Base-by-base conservation (phyloP, 2,113 vertebrate genomes). In the Trichomycterus rosablanca region DNA sequence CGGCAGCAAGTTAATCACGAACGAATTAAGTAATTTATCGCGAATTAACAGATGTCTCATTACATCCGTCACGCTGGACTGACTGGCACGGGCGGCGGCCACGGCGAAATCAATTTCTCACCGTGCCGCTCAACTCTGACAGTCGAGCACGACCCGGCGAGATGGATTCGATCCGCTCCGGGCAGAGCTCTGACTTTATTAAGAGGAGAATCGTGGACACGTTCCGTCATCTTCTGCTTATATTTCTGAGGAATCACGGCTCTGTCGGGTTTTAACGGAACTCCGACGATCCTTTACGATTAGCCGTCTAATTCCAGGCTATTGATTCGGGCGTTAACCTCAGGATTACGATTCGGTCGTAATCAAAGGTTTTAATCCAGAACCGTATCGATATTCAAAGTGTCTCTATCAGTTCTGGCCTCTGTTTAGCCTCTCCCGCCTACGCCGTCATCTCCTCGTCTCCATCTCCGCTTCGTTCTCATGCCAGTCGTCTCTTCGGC, bases 21-120 rank as follows among this genome's bases (percentile, higher is more conserved):
- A 46, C 48, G 63, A 67, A 74, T 59, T 23, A 40, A 15, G 43
- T 42, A 22, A 49, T 64, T 74, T 63, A 67, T 61, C 57, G 20
- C 14, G 24, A 39, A 48, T 69, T 62, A 73, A 53, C 54, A 46
- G 46, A 53, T 66, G 62, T 69, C 66, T 59, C 56, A 44, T 65
- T 73, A 55, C 20, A 49, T 73, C 68, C 46, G 44, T 46, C 37
- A 54, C 46, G 15, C 61, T 19, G 32, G 34, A 32, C 46, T 46
- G 18, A 48, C 24, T 15, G 28, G 37, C 20, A 5, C 15, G 37
- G 37, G 37, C 15, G 35, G 12, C 12, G 14, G 37, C 14, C 40
- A 44, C 18, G 14, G 60, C 8, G n/a, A 26, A 70, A 70, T 70
- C 50, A 28, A 56, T 68, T 74, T 66, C 48, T 30, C 23, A 26